Percentiles rank a stretch among this genome's conserved stretches.
phyloP scores from a whole-genome alignment of 2,888 invertebrate species.

The Ethmia dodecea region DNA sequence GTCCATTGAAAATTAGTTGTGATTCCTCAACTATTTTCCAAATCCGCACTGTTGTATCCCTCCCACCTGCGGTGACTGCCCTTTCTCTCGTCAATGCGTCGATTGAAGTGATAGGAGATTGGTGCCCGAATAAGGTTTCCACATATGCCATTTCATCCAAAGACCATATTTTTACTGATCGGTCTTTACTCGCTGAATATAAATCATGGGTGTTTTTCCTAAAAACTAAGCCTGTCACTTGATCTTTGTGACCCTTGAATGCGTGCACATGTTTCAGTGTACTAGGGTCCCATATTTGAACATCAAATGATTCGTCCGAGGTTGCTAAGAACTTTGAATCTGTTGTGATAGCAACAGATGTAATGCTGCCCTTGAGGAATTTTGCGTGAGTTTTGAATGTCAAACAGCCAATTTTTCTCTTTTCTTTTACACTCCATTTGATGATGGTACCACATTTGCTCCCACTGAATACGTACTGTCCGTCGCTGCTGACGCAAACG shows the following conservation, averaged over 20 bases:
- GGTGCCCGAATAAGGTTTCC: constrained; percentile 97
- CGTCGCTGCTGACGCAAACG: constrained; percentile 86
- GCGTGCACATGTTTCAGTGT: constrained; percentile 86
- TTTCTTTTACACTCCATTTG: constrained; percentile 87
- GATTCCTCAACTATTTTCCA: constrained; percentile 99
- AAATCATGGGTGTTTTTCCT: constrained; percentile 90
- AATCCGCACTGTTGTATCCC: constrained; percentile 90
- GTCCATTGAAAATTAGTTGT: constrained; percentile 95
- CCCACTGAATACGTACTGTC: constrained; percentile 85
- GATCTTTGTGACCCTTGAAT: constrained; percentile 87
- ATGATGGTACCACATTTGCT: constrained; percentile 93
- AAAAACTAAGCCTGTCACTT: constrained; percentile 88
- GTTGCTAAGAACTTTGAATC: constrained; percentile 89
- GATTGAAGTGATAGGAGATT: constrained; percentile 89
- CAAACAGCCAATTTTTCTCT: constrained; percentile 77
- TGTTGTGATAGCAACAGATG: constrained; percentile 84
- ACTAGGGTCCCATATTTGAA: constrained; percentile 91
- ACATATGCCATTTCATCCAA: constrained; percentile 97
- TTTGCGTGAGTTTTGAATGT: constrained; percentile 65
- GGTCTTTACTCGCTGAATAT: constrained; percentile 87
- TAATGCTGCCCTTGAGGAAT: constrained; percentile 70
- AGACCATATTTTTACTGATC: constrained; percentile 95
- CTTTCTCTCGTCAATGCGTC: constrained; percentile 92
- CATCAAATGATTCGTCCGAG: constrained; percentile 72
- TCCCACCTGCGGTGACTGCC: constrained; percentile 92